Conservation (phyloP, 2,113 vertebrate species). For the Gopherus evgoodei region DNA sequence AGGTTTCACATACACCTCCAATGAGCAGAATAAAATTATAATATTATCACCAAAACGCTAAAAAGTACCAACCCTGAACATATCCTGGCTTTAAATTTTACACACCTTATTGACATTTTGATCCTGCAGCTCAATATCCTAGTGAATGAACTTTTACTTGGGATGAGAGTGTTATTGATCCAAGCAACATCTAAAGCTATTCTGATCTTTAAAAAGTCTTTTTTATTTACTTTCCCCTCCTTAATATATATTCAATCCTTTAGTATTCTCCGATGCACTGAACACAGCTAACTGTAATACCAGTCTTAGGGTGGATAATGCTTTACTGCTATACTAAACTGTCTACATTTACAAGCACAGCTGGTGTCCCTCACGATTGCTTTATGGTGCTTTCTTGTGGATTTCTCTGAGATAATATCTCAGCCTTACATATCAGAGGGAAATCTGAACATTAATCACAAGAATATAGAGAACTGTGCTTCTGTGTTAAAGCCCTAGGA, state of each 20-base stretch:
- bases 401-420: slow-evolving; percentile 50
- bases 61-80: slow-evolving; percentile 2
- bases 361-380: slow-evolving; percentile 25
- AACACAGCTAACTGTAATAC: slow-evolving; percentile 28
- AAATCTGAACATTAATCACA: slow-evolving; percentile 42
- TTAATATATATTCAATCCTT: slow-evolving; percentile 44
- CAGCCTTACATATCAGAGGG: slow-evolving; percentile 44
- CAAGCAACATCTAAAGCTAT: slow-evolving; percentile 42
- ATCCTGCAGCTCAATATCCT: slow-evolving; percentile 50
- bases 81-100: slow-evolving; percentile 52
- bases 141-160: slow-evolving; percentile 55
- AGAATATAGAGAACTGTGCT: neutral
- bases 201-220: slow-evolving; percentile 53
- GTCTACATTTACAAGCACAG: slow-evolving; percentile 46
- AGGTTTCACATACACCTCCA: slow-evolving; percentile 37
- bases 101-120: slow-evolving; percentile 58
- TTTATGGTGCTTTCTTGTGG: slow-evolving; percentile 32
- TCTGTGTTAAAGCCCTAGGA: neutral
- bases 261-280: slow-evolving; percentile 26
- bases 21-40: slow-evolving; percentile 15
- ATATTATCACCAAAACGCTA: slow-evolving; percentile 12
- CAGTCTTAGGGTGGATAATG: neutral
- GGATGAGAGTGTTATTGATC: slow-evolving; percentile 59
- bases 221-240: slow-evolving; percentile 46
- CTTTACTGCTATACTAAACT: slow-evolving; percentile 40